Evolutionary conservation across 1,140 invertebrate genomes (phyloP), one percentile per base, ranked within the genome.

Genomic region (Solen grandis): DNA sequence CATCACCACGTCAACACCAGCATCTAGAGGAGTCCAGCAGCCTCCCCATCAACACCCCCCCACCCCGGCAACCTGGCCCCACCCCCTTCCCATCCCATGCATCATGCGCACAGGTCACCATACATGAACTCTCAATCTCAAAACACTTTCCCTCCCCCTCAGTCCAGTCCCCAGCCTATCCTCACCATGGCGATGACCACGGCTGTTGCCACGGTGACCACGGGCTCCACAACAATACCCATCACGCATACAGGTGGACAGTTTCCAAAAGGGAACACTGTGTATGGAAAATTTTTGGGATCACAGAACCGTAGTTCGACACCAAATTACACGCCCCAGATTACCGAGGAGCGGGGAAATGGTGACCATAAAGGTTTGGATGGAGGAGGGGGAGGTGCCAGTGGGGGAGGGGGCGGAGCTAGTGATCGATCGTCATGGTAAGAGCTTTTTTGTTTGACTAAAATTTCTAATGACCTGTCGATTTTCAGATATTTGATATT

Each of bases 281-380:
- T 78, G 38, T 78, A 78, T 33, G 75, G 75, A n/a, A 78, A 78
- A 38, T 68, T 78, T 46, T 60, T 78, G 57, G 75, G 75, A 14
- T 78, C 75, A 29, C 63, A 69, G 27, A 65, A 68, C 31, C 59
- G 62, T 19, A 68, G 22, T 60, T 73, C 54, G 8, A 36, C 70
- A 31, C 33, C 54, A 16, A 55, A n/a, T 46, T 73, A 59, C 36
- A 54, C 16, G 10, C 14, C n/a, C 10, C 38, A 22, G 35, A n/a
- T 31, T 25, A 35, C 59, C 5, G 10, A 25, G 35, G 13, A n/a
- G 27, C n/a, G 27, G 25, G n/a, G 63, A 66, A 36, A 29, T 31
- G 66, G 25, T 46, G 8, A 22, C 50, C 14, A 78, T 27, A 69
- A 52, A 35, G 5, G 41, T 5, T 54, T 41, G 5, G 75, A 66